Evolutionary conservation across 2,113 vertebrate genomes (phyloP), one percentile per base, ranked within the genome.

Genomic region (Rafetus swinhoei): DNA sequence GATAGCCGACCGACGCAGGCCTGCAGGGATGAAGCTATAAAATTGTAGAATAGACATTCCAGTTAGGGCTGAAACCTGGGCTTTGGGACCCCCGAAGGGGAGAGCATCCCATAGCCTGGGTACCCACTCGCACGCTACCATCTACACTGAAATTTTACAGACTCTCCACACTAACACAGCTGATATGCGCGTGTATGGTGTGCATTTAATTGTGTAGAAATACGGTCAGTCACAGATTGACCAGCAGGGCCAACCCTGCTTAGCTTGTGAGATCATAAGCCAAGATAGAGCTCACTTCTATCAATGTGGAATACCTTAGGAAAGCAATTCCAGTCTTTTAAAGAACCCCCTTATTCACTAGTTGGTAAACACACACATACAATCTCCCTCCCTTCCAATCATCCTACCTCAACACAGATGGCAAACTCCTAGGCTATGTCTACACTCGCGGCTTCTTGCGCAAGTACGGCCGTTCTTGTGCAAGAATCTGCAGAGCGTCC

Each of bases 171-270:
- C 32, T 69, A 15, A 65, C 15, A n/a, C 15, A 69, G 7, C 16
- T 4, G 32, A 19, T 32, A 35, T 6, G 12, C 11, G 2, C 7
- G 7, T 2, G 7, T 2, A 7, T 9, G 3, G 2, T 5, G 15
- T 16, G 32, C 19, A 29, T 4, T 18, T 35, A 69, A 35, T 8
- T 32, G 65, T 15, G 14, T 10, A 35, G 16, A 69, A 16, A 69
- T n/a, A 32, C 60, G 1, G 25, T 27, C 69, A 81, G 57, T 80
- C 7, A 52, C 54, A 79, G 87, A 56, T 65, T 52, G 29, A 89
- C 45, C 39, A 90, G n/a, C 5, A 1, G 35, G 21, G 62, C 24
- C 12, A 91, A 84, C 1, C 2, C 62, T 80, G 45, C 80, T 22
- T 55, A 4, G 3, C n/a, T 59, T 87, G 12, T 45, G 81, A 53